Base-by-base conservation (phyloP, 2,797 vertebrate genomes). In the Gastrophryne carolinensis region DNA sequence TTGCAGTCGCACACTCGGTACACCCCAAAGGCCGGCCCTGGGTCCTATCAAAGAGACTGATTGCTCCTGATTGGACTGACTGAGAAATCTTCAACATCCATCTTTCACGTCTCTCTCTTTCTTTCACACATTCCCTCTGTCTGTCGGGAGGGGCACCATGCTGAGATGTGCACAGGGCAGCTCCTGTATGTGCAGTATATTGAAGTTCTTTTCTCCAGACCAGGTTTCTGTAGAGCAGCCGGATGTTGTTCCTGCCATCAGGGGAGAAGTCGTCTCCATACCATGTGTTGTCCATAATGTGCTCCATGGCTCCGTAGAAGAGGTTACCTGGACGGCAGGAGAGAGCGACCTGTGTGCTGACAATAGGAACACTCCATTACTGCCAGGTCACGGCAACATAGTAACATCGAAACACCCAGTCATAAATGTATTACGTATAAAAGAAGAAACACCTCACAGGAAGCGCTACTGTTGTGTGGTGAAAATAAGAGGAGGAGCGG, bases 401-500 rank as follows among this genome's bases (percentile, higher is more conserved):
- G n/a, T n/a, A n/a, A n/a, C n/a, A n/a, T n/a, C n/a, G n/a, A n/a
- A n/a, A n/a, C n/a, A n/a, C n/a, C n/a, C n/a, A n/a, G n/a, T n/a
- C n/a, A n/a, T n/a, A n/a, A n/a, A n/a, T n/a, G n/a, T 13, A 39
- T 39, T 39, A 39, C 35, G 15, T 5, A 39, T 39, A 1, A 13
- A 13, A 13, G 15, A 13, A 2, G 35, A 12, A 12, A 39, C 11
- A 39, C 3, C 5, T 39, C 11, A 39, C 35, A 39, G 6, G 5
- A n/a, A 53, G 32, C 32, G n/a, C 4, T 68, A 68, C 23, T 68
- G 30, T 32, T 68, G 65, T 53, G 52, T 27, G 24, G 65, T 68
- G 8, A 29, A 1, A 6, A 27, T 3, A 56, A 54, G 8, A 8
- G 2, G n/a, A 4, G 19, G n/a, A 23, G 12, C 5, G 3, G 2